Evolutionary conservation across 2,113 vertebrate species (phyloP).

Genomic region (Silurus asotus): DNA sequence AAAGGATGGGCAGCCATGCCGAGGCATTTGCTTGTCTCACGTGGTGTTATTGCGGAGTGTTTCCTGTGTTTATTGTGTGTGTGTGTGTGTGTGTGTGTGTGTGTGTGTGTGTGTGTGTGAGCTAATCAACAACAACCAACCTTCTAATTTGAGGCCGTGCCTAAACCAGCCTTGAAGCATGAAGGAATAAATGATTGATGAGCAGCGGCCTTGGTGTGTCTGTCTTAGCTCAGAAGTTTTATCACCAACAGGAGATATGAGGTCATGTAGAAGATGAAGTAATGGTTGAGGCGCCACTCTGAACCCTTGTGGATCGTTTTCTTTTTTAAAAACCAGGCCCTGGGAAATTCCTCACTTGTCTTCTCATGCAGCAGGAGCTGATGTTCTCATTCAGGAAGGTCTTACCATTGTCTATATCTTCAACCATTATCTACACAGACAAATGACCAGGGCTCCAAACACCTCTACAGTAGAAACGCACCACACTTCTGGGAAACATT

Average conservation of each 20-base stretch:
- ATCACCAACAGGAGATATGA: not conserved
- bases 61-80: not conserved
- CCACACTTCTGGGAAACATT: too few relatives aligned
- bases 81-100: too few relatives aligned
- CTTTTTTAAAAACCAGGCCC: conserved; percentile 7
- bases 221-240: conserved; percentile 8
- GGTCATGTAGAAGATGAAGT: conserved; percentile 25
- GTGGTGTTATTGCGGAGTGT: too few relatives aligned
- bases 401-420: not conserved
- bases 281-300: conserved; percentile 8
- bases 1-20: too few relatives aligned
- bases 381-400: not conserved
- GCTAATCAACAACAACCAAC: conserved; percentile 29
- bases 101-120: not conserved
- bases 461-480: not conserved
- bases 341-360: conserved; percentile 8
- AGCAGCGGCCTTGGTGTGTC: not conserved
- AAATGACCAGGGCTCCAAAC: not conserved
- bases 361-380: not conserved
- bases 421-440: not conserved
- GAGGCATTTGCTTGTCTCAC: not conserved
- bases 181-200: conserved; percentile 28
- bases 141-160: conserved; percentile 24
- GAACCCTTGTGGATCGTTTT: not conserved
- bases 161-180: conserved; percentile 18